A percentile compares a stretch with the other conserved stretches of the same genome.
Conservation (phyloP, 2,797 vertebrate species). For the Ispidina lecontei region DNA sequence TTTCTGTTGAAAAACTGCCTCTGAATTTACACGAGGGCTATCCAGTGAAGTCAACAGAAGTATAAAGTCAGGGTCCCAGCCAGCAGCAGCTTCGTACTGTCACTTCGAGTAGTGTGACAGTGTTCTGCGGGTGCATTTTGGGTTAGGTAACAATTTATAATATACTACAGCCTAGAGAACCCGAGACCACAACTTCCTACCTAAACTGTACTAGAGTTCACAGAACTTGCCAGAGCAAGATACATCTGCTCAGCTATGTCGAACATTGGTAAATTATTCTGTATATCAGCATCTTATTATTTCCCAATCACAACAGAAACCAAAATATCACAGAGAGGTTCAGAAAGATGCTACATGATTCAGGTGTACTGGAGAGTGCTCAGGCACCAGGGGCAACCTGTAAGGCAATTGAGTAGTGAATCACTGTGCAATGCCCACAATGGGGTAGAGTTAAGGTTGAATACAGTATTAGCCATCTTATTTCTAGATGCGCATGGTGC, state of each 20-base stretch:
- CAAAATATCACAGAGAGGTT: background rate
- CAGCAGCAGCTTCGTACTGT: background rate
- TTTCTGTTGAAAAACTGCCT: background rate
- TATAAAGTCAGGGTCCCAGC: background rate
- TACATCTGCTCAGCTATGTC: background rate
- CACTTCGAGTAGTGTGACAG: background rate
- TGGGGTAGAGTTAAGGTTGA: background rate
- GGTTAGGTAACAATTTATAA: background rate
- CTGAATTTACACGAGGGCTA: background rate
- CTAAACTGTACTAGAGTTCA: fast-evolving
- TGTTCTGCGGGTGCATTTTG: background rate
- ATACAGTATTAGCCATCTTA: background rate
- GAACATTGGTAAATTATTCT: background rate
- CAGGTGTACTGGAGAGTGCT: background rate
- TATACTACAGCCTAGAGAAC: background rate
- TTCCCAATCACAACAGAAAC: background rate
- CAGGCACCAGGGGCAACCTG: background rate
- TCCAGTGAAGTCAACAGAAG: background rate
- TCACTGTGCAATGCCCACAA: fast-evolving
- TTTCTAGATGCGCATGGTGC: fast-evolving
- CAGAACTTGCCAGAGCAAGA: background rate
- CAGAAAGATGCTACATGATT: background rate
- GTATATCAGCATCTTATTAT: background rate
- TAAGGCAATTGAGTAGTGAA: background rate
- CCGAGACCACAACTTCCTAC: background rate